Conservation (phyloP, 2,113 vertebrate genomes). For the Miniopterus natalensis region DNA sequence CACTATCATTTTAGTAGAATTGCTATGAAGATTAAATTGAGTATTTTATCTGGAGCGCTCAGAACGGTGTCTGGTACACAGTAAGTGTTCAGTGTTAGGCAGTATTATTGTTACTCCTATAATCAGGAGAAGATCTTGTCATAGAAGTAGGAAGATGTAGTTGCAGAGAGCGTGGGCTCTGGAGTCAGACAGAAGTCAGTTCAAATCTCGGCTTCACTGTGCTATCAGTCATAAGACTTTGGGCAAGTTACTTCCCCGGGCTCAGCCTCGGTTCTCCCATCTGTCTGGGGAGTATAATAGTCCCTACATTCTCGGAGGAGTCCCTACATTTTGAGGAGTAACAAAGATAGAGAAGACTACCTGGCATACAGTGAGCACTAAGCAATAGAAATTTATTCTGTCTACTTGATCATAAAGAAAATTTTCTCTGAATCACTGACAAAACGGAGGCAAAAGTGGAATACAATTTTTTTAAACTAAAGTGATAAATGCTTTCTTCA, state of each 20-base stretch:
- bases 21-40: not conserved
- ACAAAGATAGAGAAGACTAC: not conserved
- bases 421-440: not conserved
- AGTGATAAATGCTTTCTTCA: not conserved
- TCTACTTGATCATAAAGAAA: not conserved
- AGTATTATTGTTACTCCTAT: not conserved
- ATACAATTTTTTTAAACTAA: not conserved
- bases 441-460: constrained; percentile 24
- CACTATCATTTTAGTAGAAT: not conserved
- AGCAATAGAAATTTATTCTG: not conserved
- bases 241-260: not conserved
- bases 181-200: not conserved
- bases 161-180: not conserved
- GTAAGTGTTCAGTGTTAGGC: not conserved
- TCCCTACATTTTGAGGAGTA: not conserved
- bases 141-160: not conserved
- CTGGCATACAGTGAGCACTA: not conserved
- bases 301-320: not conserved
- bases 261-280: not conserved
- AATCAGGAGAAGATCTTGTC: not conserved
- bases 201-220: not conserved
- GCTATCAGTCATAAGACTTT: not conserved
- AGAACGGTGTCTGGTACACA: not conserved
- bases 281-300: not conserved
- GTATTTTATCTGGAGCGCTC: not conserved